phyloP scores from a whole-genome alignment of 2,888 invertebrate genomes.

The Scrobipalpa costella region DNA sequence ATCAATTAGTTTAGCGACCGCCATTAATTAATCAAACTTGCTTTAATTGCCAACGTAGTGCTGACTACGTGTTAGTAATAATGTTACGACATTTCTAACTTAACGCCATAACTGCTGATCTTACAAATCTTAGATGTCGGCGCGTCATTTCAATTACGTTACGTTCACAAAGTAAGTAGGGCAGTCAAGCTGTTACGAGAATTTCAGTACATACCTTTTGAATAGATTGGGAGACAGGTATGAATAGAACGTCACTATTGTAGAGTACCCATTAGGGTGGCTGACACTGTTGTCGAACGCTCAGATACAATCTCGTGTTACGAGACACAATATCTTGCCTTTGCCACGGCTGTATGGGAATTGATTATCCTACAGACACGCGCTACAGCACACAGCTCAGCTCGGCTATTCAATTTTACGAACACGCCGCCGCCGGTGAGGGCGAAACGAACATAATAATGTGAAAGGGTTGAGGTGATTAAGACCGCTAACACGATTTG shows the following conservation, averaged over 20 bases:
- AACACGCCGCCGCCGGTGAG: conserved; percentile 20
- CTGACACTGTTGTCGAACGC: conserved; percentile 11
- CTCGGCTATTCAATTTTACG: conserved; percentile 23
- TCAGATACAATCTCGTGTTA: conserved; percentile 19
- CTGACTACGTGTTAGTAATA: not conserved
- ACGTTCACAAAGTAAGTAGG: not conserved
- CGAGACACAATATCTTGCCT: conserved; percentile 4
- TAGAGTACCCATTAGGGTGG: not conserved
- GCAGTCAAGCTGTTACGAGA: not conserved
- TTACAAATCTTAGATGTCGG: not conserved
- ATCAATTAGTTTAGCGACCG: not conserved
- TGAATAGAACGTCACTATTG: conserved; percentile 16
- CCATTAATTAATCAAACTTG: conserved; percentile 21
- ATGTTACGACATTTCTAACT: not conserved
- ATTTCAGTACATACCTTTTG: not conserved
- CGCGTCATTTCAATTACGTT: not conserved
- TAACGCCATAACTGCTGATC: not conserved
- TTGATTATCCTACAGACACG: conserved; percentile 26
- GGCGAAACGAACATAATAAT: conserved; percentile 23
- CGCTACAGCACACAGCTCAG: not conserved
- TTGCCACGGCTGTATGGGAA: conserved; percentile 19
- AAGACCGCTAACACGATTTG: conserved; percentile 26
- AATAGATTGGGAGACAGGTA: conserved; percentile 12
- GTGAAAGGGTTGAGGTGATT: conserved; percentile 29
- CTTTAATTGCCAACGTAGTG: conserved; percentile 11